Evolutionary conservation across 2,113 vertebrate species (phyloP).

Genomic region (Lophochroa leadbeateri): DNA sequence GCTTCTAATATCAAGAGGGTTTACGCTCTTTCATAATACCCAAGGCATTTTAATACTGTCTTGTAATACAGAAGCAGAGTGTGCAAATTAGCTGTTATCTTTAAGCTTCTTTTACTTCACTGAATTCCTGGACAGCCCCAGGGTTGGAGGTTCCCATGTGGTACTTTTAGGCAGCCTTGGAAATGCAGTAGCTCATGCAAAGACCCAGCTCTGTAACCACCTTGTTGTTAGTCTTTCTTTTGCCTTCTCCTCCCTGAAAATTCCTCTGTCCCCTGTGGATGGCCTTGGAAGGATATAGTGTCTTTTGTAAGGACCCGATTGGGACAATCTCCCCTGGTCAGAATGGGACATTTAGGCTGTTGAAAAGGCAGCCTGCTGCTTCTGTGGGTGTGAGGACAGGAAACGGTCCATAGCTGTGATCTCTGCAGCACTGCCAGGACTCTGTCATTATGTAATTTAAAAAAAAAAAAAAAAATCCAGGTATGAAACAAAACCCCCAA

Average conservation of each 20-base stretch:
- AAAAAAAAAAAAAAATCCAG: not conserved
- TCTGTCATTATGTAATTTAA: not conserved
- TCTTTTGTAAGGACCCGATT: not conserved
- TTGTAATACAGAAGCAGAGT: not conserved
- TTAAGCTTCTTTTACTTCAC: not conserved
- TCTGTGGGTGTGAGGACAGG: not conserved
- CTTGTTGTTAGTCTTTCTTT: not conserved
- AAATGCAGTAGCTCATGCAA: fast-evolving
- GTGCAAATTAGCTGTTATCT: not conserved
- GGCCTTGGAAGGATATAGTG: not conserved
- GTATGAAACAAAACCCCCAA: not conserved
- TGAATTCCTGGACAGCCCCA: not conserved
- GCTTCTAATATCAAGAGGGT: not conserved
- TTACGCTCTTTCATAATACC: not conserved
- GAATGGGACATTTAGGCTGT: not conserved
- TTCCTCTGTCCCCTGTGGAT: not conserved
- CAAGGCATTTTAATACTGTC: not conserved
- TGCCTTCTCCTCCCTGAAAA: not conserved
- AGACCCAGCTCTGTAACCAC: not conserved
- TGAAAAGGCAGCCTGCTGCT: not conserved
- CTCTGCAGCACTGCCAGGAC: not conserved
- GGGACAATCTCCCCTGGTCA: not conserved
- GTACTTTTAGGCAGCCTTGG: not conserved
- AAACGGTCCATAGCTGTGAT: not conserved
- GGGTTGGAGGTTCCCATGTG: not conserved